Evolutionary conservation across 1,140 invertebrate genomes (phyloP).

Genomic region (Phymorhynchus buccinoides): DNA sequence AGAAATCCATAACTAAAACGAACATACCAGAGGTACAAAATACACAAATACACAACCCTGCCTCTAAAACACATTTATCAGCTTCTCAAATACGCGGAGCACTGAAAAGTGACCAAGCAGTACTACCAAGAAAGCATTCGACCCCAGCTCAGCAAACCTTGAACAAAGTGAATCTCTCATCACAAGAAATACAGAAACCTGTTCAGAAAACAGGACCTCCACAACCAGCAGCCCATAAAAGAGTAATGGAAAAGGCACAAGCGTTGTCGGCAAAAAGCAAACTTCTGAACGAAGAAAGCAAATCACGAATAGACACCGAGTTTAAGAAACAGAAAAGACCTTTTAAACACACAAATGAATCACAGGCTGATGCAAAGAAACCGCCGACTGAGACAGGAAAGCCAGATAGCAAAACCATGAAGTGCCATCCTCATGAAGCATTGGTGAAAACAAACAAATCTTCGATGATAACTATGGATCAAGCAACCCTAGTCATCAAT

Average conservation of each 20-base stretch:
- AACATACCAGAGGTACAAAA: no score
- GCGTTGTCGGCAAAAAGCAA: not conserved
- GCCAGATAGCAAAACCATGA: not conserved
- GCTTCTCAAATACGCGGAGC: no score
- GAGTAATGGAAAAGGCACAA: not conserved
- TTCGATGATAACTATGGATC: not conserved
- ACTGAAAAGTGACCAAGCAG: not conserved
- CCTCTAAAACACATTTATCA: no score
- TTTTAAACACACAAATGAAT: not conserved
- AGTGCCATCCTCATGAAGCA: not conserved
- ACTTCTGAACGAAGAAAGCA: not conserved
- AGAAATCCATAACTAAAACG: no score
- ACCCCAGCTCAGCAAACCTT: not conserved
- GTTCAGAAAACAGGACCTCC: not conserved
- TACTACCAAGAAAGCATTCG: not conserved
- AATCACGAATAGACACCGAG: not conserved
- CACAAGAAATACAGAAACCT: not conserved
- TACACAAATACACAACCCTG: no score
- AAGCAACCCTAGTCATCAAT: not conserved
- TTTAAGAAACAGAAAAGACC: not conserved
- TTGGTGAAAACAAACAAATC: not conserved
- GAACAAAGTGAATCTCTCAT: not conserved
- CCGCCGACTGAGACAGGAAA: not conserved
- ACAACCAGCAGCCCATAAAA: not conserved
- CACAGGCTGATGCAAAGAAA: not conserved